phyloP scores from a whole-genome alignment of 1,140 invertebrate genomes.

The Euura saliciscinereae region DNA sequence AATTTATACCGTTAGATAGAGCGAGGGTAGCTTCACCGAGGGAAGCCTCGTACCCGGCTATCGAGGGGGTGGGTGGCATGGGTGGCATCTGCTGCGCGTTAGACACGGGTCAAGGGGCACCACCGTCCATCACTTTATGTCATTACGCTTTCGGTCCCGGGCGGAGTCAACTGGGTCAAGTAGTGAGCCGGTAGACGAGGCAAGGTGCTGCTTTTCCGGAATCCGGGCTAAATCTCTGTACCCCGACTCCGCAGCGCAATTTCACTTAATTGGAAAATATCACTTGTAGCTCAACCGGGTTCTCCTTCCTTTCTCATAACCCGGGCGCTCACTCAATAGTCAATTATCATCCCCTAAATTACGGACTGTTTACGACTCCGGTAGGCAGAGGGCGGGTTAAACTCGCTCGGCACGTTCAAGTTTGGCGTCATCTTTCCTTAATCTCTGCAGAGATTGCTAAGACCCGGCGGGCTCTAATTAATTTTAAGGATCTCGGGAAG shows the following conservation, averaged over 20 bases:
- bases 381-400: constrained; percentile 13
- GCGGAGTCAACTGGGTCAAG: constrained; percentile 52
- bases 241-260: neutral
- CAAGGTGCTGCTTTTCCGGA: neutral
- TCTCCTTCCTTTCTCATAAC: neutral
- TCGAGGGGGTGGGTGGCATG: constrained; percentile 26
- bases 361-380: constrained; percentile 37
- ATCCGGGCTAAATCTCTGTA: neutral
- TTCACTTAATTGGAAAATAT: constrained; percentile 6
- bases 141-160: constrained; percentile 36
- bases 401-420: constrained; percentile 20
- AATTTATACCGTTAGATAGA: constrained; percentile 60
- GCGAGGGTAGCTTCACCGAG: constrained; percentile 48
- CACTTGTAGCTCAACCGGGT: neutral
- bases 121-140: constrained; percentile 43
- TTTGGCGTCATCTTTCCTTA: constrained; percentile 46
- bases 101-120: constrained; percentile 60
- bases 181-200: constrained; percentile 13
- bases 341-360: constrained; percentile 7
- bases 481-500: constrained; percentile 10
- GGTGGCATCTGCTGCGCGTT: constrained; percentile 60
- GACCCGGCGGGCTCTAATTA: constrained; percentile 29
- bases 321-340: neutral
- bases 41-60: constrained; percentile 11
- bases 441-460: constrained; percentile 22